phyloP scores from a whole-genome alignment of 1,140 invertebrate species.

The Ips typographus region DNA sequence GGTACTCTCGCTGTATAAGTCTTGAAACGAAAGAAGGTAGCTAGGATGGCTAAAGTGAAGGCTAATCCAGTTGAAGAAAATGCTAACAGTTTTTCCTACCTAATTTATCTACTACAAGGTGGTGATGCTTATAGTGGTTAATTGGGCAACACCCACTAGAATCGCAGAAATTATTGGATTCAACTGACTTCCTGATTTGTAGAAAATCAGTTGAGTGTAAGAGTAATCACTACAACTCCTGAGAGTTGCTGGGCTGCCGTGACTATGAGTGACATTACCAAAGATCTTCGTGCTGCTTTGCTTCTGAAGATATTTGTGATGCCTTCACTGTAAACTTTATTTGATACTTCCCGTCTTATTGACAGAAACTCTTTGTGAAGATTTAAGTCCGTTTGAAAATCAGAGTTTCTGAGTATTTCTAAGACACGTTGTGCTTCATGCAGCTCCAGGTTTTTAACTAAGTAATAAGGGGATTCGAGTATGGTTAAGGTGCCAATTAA shows the following conservation, averaged over 20 bases:
- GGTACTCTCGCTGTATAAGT: conserved; percentile 16
- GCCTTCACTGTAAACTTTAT: conserved; percentile 35
- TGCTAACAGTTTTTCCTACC: conserved; percentile 71
- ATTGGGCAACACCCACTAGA: conserved; percentile 71
- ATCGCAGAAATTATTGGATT: conserved; percentile 66
- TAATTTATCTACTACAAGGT: conserved; percentile 69
- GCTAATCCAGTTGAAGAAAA: conserved; percentile 65
- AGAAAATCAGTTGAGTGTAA: conserved; percentile 72
- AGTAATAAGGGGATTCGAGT: conserved; percentile 59
- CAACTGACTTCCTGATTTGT: conserved; percentile 59
- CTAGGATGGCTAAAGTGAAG: conserved; percentile 38
- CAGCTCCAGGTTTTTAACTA: conserved; percentile 62
- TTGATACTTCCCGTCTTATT: conserved; percentile 54
- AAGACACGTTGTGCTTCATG: conserved; percentile 52
- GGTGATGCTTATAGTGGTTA: conserved; percentile 65
- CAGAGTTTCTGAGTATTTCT: neutral
- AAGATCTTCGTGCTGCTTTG: conserved; percentile 59
- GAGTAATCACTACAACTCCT: conserved; percentile 82
- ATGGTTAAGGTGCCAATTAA: conserved; percentile 58
- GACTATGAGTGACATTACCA: conserved; percentile 68
- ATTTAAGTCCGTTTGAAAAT: conserved; percentile 38
- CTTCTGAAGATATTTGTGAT: conserved; percentile 56
- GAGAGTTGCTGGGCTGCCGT: conserved; percentile 72
- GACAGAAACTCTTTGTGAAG: conserved; percentile 53
- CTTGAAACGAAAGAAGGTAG: conserved; percentile 31